Evolutionary conservation across 2,797 vertebrate genomes (phyloP).

Genomic region (Gymnocypris eckloni): DNA sequence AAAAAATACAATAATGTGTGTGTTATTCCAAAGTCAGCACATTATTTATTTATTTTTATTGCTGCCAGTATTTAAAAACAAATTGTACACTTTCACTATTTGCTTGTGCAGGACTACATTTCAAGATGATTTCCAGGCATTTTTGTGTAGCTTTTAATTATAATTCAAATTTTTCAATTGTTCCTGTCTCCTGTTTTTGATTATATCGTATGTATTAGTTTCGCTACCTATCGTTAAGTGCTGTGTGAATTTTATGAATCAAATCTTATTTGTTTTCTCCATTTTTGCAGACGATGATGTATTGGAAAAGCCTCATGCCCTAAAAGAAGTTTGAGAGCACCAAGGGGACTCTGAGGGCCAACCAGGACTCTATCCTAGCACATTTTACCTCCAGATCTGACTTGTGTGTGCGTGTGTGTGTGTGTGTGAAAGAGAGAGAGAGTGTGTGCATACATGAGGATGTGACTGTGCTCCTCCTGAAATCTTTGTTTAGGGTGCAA

Average conservation of each 20-base stretch:
- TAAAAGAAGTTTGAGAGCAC: slow-evolving; percentile 36
- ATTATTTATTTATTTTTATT: slow-evolving; percentile 26
- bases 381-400: slow-evolving; percentile 41
- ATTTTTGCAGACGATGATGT: slow-evolving; percentile 44
- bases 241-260: background rate
- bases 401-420: background rate
- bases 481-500: slow-evolving; percentile 34
- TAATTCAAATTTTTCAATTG: background rate
- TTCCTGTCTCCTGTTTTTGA: background rate
- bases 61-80: background rate
- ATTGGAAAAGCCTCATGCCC: slow-evolving; percentile 18
- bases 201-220: background rate
- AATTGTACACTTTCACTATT: background rate
- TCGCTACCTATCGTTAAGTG: background rate
- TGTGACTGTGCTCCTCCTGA: slow-evolving; percentile 37
- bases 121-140: slow-evolving; percentile 12
- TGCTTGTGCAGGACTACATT: background rate
- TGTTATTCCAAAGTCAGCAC: slow-evolving; percentile 37
- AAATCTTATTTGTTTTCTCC: background rate
- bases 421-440: background rate
- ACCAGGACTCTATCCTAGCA: slow-evolving; percentile 22
- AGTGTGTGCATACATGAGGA: background rate
- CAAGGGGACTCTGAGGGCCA: background rate
- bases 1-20: background rate
- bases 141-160: slow-evolving; percentile 8